Base-by-base conservation (phyloP, 2,888 invertebrate species). In the Globia sparganii region DNA sequence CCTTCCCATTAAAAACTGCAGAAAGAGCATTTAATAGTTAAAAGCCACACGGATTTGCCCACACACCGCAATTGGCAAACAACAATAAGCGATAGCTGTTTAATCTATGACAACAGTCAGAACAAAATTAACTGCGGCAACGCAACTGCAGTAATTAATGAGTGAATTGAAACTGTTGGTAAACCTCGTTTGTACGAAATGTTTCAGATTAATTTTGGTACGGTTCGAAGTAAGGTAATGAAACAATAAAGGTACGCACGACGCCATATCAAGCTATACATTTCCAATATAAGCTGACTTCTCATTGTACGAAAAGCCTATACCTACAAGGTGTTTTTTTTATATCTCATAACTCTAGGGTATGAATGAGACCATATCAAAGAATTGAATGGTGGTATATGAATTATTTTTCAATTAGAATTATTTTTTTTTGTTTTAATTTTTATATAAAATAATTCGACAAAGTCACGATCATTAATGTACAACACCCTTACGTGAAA, bases 41-140 rank as follows among this genome's bases (percentile, higher is more conserved):
- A 76, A 64, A 68, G 6, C 65, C 65, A 69, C 49, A 74, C 58
- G 68, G 58, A 71, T 80, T 73, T 61, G 31, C 62, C 74, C 76
- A 40, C 62, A 80, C 1, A 64, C 80, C 83, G 58, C 72, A 77
- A 28, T 69, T 25, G 49, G 49, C 72, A 80, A 86, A 78, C 80
- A 79, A 75, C 74, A 81, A 66, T 77, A 81, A 78, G 65, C 62
- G 49, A 78, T 80, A 76, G 62, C 68, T 77, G 68, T 80, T 78
- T 75, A 80, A 85, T 83, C 86, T 78, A 76, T 78, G 76, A 68
- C 77, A 86, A 81, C 86, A 81, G 61, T 70, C 74, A 21, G 76
- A 80, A 86, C 84, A 72, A 84, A 81, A 84, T 84, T 81, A 86
- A 86, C 77, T 84, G 84, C 74, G 72, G 77, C 74, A 66, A 79